Evolutionary conservation across 2,888 invertebrate species (phyloP).

Genomic region (Melanostoma mellinum): DNA sequence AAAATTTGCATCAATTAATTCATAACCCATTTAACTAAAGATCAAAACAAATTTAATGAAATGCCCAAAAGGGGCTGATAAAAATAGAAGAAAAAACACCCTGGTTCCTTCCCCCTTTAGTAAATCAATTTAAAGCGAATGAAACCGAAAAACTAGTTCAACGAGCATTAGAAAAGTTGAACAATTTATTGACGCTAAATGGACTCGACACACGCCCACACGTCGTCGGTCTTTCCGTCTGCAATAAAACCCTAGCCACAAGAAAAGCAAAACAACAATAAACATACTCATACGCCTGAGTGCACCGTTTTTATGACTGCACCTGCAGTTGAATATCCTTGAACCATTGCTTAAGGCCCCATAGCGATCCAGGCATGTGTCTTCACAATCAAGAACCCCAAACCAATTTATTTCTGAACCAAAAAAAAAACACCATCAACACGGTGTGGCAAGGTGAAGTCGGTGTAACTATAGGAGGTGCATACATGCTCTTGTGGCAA

Average conservation of each 20-base stretch:
- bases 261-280: slow-evolving; percentile 11
- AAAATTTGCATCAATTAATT: too few species aligned
- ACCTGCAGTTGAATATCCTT: slow-evolving; percentile 40
- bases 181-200: slow-evolving; percentile 41
- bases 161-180: slow-evolving; percentile 37
- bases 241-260: not conserved
- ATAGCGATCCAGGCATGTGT: slow-evolving; percentile 20
- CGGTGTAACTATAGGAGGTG: not conserved
- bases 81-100: slow-evolving; percentile 8
- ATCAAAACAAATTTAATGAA: too few species aligned
- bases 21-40: too few species aligned
- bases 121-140: not conserved
- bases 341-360: slow-evolving; percentile 14
- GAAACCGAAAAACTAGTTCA: slow-evolving; percentile 10
- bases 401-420: slow-evolving; percentile 25
- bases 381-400: slow-evolving; percentile 18
- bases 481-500: slow-evolving; percentile 31
- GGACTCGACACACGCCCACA: slow-evolving; percentile 23
- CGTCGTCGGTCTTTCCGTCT: not conserved
- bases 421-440: not conserved
- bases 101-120: not conserved
- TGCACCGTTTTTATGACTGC: slow-evolving; percentile 49
- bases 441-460: slow-evolving; percentile 13
- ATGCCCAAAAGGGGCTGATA: not conserved
- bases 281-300: slow-evolving; percentile 34